Evolutionary conservation across 2,888 invertebrate genomes (phyloP).

Genomic region (Tenthredo amoena): DNA sequence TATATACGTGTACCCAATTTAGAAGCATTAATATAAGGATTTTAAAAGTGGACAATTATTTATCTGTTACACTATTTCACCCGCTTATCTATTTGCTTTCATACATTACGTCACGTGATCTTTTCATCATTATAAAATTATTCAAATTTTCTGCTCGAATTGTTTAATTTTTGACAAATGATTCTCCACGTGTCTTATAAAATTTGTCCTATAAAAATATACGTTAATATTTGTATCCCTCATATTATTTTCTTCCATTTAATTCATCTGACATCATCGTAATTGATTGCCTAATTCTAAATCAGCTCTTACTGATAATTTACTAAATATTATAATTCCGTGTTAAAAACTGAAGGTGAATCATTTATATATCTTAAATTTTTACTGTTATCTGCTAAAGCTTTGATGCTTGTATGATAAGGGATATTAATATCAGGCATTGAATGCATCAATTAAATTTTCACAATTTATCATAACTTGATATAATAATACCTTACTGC

Average conservation of each 20-base stretch:
- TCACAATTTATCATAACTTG: not conserved
- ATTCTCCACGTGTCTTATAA: not conserved
- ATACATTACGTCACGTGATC: not conserved
- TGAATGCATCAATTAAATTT: not conserved
- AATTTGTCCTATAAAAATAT: not conserved
- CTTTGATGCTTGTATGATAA: conserved; percentile 11
- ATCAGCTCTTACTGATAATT: not conserved
- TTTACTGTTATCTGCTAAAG: conserved; percentile 17
- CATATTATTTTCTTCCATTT: not conserved
- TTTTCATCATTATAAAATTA: not conserved
- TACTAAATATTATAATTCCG: not conserved
- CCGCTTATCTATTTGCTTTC: not conserved
- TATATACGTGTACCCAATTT: not conserved
- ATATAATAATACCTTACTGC: not conserved
- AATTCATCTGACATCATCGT: not conserved
- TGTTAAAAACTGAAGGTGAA: not conserved
- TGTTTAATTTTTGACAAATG: not conserved
- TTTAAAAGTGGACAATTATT: not conserved
- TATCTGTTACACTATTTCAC: not conserved
- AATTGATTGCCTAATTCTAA: not conserved
- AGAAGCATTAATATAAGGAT: not conserved
- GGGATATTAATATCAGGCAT: not conserved
- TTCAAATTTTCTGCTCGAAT: not conserved
- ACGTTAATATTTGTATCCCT: not conserved
- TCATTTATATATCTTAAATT: not conserved